Base-by-base conservation (phyloP, 2,113 vertebrate genomes). In the Poeciliopsis turrubarensis region DNA sequence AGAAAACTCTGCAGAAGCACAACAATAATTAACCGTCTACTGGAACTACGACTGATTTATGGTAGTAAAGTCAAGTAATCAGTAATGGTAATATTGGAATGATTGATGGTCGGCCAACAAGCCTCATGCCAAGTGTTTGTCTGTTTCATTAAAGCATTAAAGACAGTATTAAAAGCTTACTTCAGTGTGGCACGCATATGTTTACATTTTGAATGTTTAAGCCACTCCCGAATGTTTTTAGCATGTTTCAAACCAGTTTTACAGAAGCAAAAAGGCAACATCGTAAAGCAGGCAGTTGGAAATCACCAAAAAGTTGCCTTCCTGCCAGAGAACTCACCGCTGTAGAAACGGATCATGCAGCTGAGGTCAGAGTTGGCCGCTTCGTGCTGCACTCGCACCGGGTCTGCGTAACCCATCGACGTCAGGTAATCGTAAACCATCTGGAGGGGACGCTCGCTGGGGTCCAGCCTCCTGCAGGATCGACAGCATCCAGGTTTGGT, bases 331-430 rank as follows among this genome's bases (percentile, higher is more conserved):
- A 70, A 94, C 96, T 97, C 96, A 98, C 97, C 97, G 65, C 95
- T 96, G 91, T 96, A 98, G 92, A 97, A 98, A 70, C 97, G 96
- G 72, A 99, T 96, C 96, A 98, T 96, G 89, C 97, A 99, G 95
- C 97, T 96, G 73, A 99, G 96, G 90, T 99, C 97, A 26, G 96
- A 95, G 87, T 97, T 96, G 73, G 97, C 94, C 1, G 97, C 96
- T 89, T 98, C 97, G 44, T 96, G 95, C 87, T 99, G 97, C 78
- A 97, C 93, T 68, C 97, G 95, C n/a, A 92, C 80, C 31, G 96
- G 94, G 86, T 98, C 97, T 9, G 95, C 87, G 26, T 97, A 98
- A 57, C 97, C 97, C 92, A 98, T 83, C 0, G 93, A 90, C 37
- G 94, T 83, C 87, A 98, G 94, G 93, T 98, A 99, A 89, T 97